These are phyloP conservation scores for Pholis gunnellus DNA, from an alignment of 2,113 vertebrate genomes.

Conservation along the genomic window DNA sequence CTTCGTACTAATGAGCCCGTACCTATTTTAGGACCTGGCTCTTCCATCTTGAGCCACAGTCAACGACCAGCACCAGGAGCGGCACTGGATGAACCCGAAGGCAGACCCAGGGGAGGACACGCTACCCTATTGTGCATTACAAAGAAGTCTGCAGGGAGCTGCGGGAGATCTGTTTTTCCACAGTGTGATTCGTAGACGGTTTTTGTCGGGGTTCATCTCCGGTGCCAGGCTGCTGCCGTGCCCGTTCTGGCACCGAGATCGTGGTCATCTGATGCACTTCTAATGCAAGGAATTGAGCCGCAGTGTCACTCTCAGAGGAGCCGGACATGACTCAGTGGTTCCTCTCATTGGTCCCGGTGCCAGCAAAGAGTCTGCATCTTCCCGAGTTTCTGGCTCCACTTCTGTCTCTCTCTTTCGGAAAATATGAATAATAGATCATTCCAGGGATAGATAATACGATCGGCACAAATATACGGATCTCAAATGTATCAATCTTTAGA, in stretches of 20 bases:
- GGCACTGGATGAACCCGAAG: constrained; percentile 32
- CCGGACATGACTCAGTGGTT: constrained; percentile 84
- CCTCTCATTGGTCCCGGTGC: constrained; percentile 33
- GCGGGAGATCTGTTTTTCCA: constrained; percentile 45
- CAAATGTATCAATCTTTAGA: background rate
- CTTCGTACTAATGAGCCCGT: constrained; percentile 31
- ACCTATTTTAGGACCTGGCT: constrained; percentile 42
- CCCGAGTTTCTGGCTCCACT: background rate
- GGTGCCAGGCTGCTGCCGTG: constrained; percentile 41
- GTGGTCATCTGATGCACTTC: constrained; percentile 33
- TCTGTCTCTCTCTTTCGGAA: background rate
- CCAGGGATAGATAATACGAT: background rate
- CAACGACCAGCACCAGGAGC: constrained; percentile 24
- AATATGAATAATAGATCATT: background rate
- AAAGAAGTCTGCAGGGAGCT: constrained; percentile 49
- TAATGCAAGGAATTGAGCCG: constrained; percentile 40
- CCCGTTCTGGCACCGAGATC: constrained; percentile 15
- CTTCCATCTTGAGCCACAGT: constrained; percentile 15
- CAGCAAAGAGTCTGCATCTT: constrained; percentile 7
- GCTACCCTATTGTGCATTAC: constrained; percentile 57
- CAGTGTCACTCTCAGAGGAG: constrained; percentile 83
- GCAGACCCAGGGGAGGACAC: constrained; percentile 54
- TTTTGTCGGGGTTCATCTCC: constrained; percentile 7
- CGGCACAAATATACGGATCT: background rate
- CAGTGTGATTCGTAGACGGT: constrained; percentile 52